Conservation (phyloP, 2,113 vertebrate species). For the Nyctibius bracteatus region DNA sequence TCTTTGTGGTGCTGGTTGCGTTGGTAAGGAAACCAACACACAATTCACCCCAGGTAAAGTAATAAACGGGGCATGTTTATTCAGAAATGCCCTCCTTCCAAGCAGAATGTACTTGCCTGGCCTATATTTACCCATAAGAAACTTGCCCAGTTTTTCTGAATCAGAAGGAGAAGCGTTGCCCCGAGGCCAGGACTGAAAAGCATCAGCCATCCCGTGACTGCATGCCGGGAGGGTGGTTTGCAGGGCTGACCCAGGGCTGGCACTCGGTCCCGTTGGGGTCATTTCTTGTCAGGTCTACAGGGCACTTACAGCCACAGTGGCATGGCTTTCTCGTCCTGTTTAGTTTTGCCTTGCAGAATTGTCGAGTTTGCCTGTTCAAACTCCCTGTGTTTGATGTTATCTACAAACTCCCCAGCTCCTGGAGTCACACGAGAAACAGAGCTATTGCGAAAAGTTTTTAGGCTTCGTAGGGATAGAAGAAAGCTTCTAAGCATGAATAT, state of each 20-base stretch:
- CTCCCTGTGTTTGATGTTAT: background rate
- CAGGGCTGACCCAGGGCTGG: background rate
- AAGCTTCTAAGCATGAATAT: background rate
- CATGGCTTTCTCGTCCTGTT: background rate
- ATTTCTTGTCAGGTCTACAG: background rate
- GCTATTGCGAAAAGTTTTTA: background rate
- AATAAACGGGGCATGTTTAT: background rate
- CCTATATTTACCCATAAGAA: background rate
- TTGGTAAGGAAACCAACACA: background rate
- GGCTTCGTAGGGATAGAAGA: background rate
- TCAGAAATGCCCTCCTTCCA: background rate
- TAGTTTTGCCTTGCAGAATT: background rate
- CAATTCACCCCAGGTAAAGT: background rate
- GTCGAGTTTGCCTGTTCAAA: background rate
- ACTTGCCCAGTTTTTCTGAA: background rate
- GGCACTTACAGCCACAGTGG: background rate
- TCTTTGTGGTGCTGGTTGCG: background rate
- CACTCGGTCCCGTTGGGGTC: rapidly evolving
- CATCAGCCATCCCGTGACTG: rapidly evolving
- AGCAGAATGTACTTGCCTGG: background rate
- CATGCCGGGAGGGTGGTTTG: rapidly evolving
- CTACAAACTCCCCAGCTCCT: background rate
- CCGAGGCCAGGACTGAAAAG: background rate
- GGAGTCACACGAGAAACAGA: background rate
- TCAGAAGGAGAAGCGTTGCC: background rate